Percentiles rank a stretch among this genome's conserved stretches.
Evolutionary conservation across 2,888 invertebrate genomes (phyloP).

Genomic region (Euplagia quadripunctaria): DNA sequence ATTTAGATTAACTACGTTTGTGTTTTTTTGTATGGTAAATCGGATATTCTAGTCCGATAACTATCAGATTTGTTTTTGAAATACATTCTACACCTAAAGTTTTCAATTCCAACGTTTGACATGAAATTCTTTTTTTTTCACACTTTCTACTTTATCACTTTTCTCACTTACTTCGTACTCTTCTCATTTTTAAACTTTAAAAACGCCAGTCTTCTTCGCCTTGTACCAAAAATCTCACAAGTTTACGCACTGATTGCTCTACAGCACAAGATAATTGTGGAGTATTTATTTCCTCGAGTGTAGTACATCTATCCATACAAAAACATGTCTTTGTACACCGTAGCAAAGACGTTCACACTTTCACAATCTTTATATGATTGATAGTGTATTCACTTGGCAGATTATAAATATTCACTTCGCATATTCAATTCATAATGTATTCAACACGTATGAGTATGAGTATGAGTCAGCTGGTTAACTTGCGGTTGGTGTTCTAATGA

Average conservation of each 20-base stretch:
- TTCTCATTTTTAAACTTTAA: neutral
- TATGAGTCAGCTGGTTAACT: neutral
- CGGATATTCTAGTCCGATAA: too few species aligned
- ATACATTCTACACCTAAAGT: too few species aligned
- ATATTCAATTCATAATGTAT: neutral
- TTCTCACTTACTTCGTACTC: too few species aligned
- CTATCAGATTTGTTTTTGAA: too few species aligned
- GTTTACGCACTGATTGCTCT: slow-evolving; percentile 69
- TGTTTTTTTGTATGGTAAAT: too few species aligned
- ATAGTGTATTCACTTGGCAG: neutral
- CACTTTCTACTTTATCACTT: too few species aligned
- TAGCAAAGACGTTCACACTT: slow-evolving; percentile 66
- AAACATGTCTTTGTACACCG: slow-evolving; percentile 53
- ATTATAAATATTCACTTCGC: neutral
- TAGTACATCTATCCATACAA: slow-evolving; percentile 45
- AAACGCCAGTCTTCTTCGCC: slow-evolving; percentile 21
- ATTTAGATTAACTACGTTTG: too few species aligned
- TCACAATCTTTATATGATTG: slow-evolving; percentile 51
- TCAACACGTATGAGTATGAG: neutral
- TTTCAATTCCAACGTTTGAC: too few species aligned
- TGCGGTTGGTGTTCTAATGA: neutral
- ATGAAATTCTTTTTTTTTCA: too few species aligned
- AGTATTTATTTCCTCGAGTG: slow-evolving; percentile 58
- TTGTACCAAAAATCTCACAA: slow-evolving; percentile 50
- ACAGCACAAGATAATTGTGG: slow-evolving; percentile 54